Conservation (phyloP, 2,113 vertebrate genomes). For the Lampris incognitus region DNA sequence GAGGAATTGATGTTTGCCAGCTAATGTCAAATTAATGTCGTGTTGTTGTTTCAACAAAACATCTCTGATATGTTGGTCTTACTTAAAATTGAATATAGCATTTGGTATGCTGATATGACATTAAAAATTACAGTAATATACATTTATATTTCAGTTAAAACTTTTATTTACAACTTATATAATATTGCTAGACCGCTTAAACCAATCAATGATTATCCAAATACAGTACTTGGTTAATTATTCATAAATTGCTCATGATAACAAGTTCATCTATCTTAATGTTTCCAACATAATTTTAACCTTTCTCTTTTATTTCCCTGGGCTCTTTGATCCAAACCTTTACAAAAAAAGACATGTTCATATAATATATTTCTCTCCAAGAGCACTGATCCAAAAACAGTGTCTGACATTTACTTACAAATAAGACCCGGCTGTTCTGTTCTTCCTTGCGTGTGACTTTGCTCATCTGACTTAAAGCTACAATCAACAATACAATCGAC, state of each 20-base stretch:
- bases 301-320: not conserved
- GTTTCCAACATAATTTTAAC: not conserved
- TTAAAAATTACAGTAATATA: not conserved
- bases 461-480: too few species aligned
- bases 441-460: too few species aligned
- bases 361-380: not conserved
- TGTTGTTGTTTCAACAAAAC: slow-evolving; percentile 88
- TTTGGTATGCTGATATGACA: slow-evolving; percentile 8
- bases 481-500: too few species aligned
- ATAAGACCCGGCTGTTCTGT: too few species aligned
- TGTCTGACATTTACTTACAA: too few species aligned
- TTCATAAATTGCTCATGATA: not conserved
- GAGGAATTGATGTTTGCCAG: slow-evolving; percentile 89
- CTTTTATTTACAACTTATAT: too few species aligned
- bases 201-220: not conserved
- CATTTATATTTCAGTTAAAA: too few species aligned
- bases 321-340: not conserved
- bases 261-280: not conserved
- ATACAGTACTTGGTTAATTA: slow-evolving; percentile 10
- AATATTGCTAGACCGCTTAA: too few species aligned
- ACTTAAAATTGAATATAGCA: slow-evolving; percentile 5
- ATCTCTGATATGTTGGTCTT: slow-evolving; percentile 62
- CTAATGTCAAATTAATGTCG: slow-evolving; percentile 89
- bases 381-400: too few species aligned
- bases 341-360: not conserved